Evolutionary conservation across 2,888 invertebrate species (phyloP).

Genomic region (Leptopterna dolabrata): DNA sequence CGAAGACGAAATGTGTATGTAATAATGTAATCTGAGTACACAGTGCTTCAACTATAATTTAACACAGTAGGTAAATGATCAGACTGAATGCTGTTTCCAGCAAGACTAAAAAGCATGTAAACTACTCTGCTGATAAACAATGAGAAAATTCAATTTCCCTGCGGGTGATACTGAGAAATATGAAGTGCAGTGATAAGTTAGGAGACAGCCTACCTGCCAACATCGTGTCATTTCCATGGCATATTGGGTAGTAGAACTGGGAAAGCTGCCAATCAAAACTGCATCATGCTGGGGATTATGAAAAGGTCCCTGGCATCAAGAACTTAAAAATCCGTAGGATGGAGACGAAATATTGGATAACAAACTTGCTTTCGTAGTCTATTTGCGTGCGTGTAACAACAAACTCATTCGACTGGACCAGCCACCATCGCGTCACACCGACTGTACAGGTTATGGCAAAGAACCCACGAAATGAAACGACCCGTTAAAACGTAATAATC

Average conservation of each 20-base stretch:
- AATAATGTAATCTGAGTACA: no score
- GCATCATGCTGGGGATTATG: not conserved
- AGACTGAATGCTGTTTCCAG: no score
- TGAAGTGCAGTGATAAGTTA: not conserved
- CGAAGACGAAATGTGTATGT: no score
- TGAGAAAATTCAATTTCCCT: not conserved
- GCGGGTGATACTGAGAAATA: not conserved
- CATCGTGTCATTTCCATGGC: slow-evolving; percentile 2
- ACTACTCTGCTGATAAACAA: no score
- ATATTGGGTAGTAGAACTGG: not conserved
- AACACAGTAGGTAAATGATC: no score
- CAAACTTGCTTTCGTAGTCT: not conserved
- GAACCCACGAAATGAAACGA: not conserved
- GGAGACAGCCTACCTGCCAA: slow-evolving; percentile 5
- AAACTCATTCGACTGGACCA: slow-evolving; percentile 29
- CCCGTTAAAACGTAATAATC: not conserved
- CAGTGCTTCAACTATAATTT: no score
- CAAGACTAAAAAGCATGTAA: no score
- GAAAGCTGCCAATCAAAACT: not conserved
- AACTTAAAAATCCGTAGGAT: not conserved
- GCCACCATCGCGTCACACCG: slow-evolving; percentile 31
- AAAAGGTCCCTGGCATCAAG: not conserved
- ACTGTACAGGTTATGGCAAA: slow-evolving; percentile 14
- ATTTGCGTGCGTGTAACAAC: slow-evolving; percentile 24
- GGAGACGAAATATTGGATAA: not conserved